A percentile compares a stretch with the other conserved stretches of the same genome.
Evolutionary conservation across 1,140 invertebrate genomes (phyloP).

Genomic region (Lucilia cuprina): DNA sequence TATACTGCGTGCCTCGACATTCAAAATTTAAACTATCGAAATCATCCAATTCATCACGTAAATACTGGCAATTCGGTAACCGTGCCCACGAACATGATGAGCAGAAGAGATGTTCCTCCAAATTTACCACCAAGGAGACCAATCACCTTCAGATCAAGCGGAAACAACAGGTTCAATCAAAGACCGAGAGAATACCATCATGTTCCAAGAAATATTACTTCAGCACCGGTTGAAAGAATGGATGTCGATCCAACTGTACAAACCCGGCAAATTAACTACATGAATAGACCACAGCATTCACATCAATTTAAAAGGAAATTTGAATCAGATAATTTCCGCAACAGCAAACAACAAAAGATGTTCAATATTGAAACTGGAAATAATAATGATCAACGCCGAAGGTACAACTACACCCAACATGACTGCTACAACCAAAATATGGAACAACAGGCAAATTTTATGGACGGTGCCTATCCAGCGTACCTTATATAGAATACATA

Average conservation of each 20-base stretch:
- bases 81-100: not conserved
- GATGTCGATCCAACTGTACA: not conserved
- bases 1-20: not conserved
- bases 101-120: not conserved
- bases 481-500: not conserved
- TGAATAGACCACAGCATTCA: not conserved
- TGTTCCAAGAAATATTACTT: not conserved
- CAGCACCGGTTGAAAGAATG: not conserved
- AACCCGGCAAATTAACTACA: not conserved
- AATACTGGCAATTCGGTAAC: not conserved
- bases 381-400: not conserved
- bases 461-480: not conserved
- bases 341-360: not conserved
- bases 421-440: not conserved
- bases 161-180: not conserved
- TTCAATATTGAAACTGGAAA: not conserved
- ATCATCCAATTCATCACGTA: not conserved
- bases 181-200: not conserved
- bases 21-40: not conserved
- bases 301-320: not conserved
- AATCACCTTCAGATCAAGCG: not conserved
- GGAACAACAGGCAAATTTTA: not conserved
- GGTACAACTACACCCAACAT: not conserved
- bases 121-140: not conserved
- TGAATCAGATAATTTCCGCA: not conserved